These are phyloP conservation scores for Rhagologus leucostigma DNA, from an alignment of 2,113 vertebrate genomes.

Conservation along the genomic window DNA sequence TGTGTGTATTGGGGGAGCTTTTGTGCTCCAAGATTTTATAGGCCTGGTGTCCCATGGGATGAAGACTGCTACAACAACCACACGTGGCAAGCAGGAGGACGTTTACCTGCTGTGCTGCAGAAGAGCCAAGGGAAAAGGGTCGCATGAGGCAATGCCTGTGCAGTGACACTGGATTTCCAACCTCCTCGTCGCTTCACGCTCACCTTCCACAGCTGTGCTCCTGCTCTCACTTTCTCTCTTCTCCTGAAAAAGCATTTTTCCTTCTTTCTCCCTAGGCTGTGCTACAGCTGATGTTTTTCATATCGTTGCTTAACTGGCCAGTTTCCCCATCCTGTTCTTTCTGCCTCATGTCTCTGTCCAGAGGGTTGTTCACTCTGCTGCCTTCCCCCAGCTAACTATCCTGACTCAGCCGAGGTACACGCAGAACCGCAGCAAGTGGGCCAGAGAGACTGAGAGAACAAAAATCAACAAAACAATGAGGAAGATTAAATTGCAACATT, in stretches of 20 bases:
- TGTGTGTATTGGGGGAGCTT: neutral
- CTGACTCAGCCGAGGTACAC: constrained; percentile 25
- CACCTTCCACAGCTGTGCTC: neutral
- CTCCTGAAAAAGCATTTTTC: neutral
- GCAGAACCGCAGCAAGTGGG: neutral
- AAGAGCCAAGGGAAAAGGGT: neutral
- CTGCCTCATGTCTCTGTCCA: neutral
- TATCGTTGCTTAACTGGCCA: neutral
- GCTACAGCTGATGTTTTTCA: neutral
- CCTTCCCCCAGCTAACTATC: neutral
- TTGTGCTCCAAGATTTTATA: neutral
- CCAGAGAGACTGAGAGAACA: neutral
- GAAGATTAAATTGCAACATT: neutral
- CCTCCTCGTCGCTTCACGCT: fast-evolving
- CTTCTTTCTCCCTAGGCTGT: neutral
- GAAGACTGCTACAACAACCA: neutral
- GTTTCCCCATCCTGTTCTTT: neutral
- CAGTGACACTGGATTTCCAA: neutral
- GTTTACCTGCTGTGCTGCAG: neutral
- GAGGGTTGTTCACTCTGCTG: neutral
- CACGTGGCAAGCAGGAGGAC: fast-evolving
- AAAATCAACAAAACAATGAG: neutral
- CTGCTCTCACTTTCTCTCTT: neutral
- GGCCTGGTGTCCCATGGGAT: neutral
- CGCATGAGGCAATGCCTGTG: fast-evolving